Base-by-base conservation (phyloP, 2,888 invertebrate genomes). In the Meganola albula region DNA sequence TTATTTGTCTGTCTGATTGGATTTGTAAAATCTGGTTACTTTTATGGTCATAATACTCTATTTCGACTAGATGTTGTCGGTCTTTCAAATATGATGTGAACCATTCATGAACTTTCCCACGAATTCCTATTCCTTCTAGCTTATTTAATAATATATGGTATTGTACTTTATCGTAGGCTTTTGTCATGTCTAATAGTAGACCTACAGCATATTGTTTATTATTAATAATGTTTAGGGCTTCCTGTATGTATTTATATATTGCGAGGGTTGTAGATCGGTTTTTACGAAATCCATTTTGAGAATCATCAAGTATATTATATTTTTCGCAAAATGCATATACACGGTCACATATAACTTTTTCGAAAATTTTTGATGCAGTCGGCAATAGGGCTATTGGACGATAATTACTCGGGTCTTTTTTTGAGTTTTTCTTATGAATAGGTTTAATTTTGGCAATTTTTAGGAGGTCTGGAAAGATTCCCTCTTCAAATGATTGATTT, bases 121-220 rank as follows among this genome's bases (percentile, higher is more conserved):
- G 23, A 7, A 47, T 26, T 3, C 50, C 50, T 12, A 40, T 32
- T 2, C 29, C 24, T n/a, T 34, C 27, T 11, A 44, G 14, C 37
- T 44, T 44, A 5, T 34, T 7, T 9, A 43, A 12, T 8, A 46
- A 24, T 11, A 45, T 37, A n/a, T 35, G 7, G 20, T 37, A 36
- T 16, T 16, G 18, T 2, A 52, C 45, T 24, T 27, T 34, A 25
- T 52, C 52, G 12, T 47, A 52, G 4, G 48, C 52, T 30, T 49
- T 49, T 4, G 37, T 37, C 47, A 52, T 47, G 16, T 48, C 52
- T 5, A 49, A 32, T 18, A 49, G 23, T 7, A 47, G 24, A 9
- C 45, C 44, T 11, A 40, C 29, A 4, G 46, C 43, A 27, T 39
- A 31, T 12, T 41, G 31, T 26, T 41, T 39, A 12, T 37, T 28